These are phyloP conservation scores for Hypocryptadius cinnamomeus DNA, from an alignment of 2,113 vertebrate genomes.

Conservation along the genomic window DNA sequence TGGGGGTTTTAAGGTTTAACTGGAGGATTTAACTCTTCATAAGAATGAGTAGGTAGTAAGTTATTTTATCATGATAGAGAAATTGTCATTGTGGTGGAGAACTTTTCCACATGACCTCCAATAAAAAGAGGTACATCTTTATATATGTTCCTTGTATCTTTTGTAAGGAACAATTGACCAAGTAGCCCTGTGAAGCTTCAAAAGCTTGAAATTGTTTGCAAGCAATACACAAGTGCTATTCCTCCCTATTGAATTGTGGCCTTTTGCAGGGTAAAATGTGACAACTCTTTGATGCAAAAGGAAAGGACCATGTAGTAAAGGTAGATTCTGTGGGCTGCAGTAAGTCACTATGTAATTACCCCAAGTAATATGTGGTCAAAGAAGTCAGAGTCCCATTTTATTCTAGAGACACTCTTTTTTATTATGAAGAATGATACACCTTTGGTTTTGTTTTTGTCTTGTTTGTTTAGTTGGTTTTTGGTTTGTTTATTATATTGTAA, in stretches of 20 bases:
- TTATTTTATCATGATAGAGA: background rate
- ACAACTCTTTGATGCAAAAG: rapidly evolving
- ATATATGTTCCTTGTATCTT: background rate
- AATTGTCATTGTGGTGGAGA: background rate
- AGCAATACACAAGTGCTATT: background rate
- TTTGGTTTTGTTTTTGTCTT: background rate
- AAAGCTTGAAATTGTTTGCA: background rate
- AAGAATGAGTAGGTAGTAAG: background rate
- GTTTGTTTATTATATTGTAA: background rate
- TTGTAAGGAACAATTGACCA: background rate
- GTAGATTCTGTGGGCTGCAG: background rate
- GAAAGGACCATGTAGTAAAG: background rate
- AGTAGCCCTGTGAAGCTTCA: background rate
- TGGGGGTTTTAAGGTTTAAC: background rate
- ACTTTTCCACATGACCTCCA: background rate
- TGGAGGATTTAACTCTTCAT: background rate
- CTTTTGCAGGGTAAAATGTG: background rate
- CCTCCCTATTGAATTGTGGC: background rate
- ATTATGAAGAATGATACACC: background rate
- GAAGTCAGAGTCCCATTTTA: background rate
- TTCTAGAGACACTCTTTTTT: background rate
- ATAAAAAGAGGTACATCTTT: background rate
- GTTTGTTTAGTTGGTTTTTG: background rate
- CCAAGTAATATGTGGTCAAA: background rate
- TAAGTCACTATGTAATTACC: background rate